Evolutionary conservation across 1,140 invertebrate species (phyloP).

Genomic region (Diplogasteroides magnus): DNA sequence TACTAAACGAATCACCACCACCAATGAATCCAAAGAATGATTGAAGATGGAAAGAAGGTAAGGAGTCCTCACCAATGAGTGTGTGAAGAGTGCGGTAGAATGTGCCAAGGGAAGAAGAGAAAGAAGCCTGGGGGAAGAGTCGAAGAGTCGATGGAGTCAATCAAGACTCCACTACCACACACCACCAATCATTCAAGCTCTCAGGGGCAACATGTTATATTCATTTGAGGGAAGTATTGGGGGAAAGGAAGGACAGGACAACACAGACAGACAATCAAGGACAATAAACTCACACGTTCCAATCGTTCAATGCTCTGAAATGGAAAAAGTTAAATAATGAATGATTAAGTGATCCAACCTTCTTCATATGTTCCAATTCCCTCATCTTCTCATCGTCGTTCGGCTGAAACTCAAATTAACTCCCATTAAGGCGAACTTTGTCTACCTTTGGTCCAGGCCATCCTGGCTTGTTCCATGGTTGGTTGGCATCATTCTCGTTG

Average conservation of each 20-base stretch:
- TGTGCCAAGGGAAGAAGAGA: neutral
- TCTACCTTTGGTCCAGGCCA: slow-evolving; percentile 48
- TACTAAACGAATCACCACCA: too few relatives aligned
- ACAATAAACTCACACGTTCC: slow-evolving; percentile 44
- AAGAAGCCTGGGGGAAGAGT: neutral
- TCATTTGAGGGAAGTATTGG: slow-evolving; percentile 5
- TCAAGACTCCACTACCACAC: neutral
- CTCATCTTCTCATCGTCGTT: slow-evolving; percentile 39
- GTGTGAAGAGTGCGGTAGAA: neutral
- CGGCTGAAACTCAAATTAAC: slow-evolving; percentile 25
- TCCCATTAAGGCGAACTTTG: neutral
- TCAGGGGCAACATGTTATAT: neutral
- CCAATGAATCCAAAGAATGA: too few relatives aligned
- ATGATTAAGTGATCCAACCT: slow-evolving; percentile 28
- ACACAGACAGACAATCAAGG: slow-evolving; percentile 14
- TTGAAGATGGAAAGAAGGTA: too few relatives aligned
- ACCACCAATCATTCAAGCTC: neutral
- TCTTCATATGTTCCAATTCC: slow-evolving; percentile 47
- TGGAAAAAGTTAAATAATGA: neutral
- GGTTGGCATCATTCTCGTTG: slow-evolving; percentile 43
- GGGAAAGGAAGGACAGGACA: slow-evolving; percentile 18
- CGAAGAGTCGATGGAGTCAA: neutral
- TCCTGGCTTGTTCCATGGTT: slow-evolving; percentile 47
- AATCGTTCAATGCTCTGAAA: slow-evolving; percentile 49
- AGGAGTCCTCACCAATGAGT: neutral